Evolutionary conservation across 2,113 vertebrate species (phyloP), one percentile per base, ranked within the genome.

Genomic region (Mormyrus iriodes): DNA sequence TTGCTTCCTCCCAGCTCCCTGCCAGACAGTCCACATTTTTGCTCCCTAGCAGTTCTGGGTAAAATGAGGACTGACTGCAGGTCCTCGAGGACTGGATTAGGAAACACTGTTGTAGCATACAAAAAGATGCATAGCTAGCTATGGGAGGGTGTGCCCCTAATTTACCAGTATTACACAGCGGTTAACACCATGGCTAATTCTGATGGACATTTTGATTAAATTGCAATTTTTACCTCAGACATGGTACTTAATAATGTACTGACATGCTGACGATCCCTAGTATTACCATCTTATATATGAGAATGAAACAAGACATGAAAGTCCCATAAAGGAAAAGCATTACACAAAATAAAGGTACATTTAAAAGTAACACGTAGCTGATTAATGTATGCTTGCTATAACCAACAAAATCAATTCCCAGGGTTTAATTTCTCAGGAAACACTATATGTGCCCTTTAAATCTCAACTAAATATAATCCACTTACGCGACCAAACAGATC

Each of bases 381-480:
- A 86, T 52, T 35, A 12, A 53, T 31, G 5, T 17, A 39, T 53
- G 27, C 5, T 55, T 86, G 17, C 49, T 55, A 35, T 55, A 86
- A 35, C n/a, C 31, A 53, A 35, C 27, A 15, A 55, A 53, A 86
- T 53, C 27, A 86, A 27, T 51, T 52, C n/a, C 84, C 9, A 15
- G 24, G 49, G 27, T 51, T 52, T 86, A 19, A 86, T 55, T 51
- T 85, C 48, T 86, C 51, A 86, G 51, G 85, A 86, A 86, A 86
- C 31, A 55, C 17, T 12, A 13, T 9, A 39, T 87, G 5, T 27
- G 21, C 55, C 86, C 86, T 87, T 87, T 88, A 73, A 88, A 88
- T 88, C 51, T 53, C 48, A 27, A 86, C 85, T 76, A 76, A 88
- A 88, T 79, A 88, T 76, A 51, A 88, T 88, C 44, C 88, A 76